Evolutionary conservation across 2,888 invertebrate genomes (phyloP).

Genomic region (Aporophyla nigra): DNA sequence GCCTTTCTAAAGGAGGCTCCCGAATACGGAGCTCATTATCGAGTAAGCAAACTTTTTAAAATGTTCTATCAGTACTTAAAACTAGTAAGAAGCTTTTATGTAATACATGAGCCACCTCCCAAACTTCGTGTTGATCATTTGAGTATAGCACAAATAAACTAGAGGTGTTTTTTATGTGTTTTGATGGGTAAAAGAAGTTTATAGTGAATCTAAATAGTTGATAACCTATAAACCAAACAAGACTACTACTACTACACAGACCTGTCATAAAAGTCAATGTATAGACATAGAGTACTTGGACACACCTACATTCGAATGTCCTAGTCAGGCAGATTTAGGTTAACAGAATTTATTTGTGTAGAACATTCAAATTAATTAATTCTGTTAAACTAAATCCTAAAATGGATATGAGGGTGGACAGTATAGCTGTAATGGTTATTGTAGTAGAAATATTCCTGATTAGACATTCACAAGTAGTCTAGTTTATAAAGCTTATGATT

Average conservation of each 20-base stretch:
- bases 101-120: slow-evolving; percentile 22
- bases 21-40: slow-evolving; percentile 88
- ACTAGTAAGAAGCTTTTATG: slow-evolving; percentile 33
- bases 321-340: slow-evolving; percentile 7
- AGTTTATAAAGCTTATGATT: neutral
- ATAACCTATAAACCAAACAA: slow-evolving; percentile 40
- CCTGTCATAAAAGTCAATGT: neutral
- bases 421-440: neutral
- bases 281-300: neutral
- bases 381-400: neutral
- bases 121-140: neutral
- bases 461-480: neutral
- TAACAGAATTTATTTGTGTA: neutral
- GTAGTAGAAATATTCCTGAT: neutral
- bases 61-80: neutral
- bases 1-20: slow-evolving; percentile 87
- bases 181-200: neutral
- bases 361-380: too few species aligned
- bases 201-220: neutral
- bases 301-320: neutral
- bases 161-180: neutral
- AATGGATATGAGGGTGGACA: neutral
- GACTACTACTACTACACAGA: neutral
- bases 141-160: neutral
- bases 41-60: slow-evolving; percentile 73